Base-by-base conservation (phyloP, 2,113 vertebrate species). In the Melanostigma gelatinosum region DNA sequence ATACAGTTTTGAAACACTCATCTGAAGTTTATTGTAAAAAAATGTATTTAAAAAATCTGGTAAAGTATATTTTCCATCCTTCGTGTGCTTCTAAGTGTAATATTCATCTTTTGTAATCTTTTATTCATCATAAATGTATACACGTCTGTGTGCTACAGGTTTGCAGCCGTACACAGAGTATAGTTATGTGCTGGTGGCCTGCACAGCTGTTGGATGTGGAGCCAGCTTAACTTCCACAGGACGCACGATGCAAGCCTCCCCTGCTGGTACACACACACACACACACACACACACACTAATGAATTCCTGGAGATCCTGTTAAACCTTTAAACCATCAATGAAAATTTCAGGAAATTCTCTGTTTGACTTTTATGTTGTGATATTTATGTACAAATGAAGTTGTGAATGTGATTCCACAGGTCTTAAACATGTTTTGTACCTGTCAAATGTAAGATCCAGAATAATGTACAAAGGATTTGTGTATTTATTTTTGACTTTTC, bases 131-230 rank as follows among this genome's bases (percentile, higher is more conserved):
- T 11, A 18, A 75, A n/a, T 48, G 64, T 22, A 12, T 73, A 8
- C 1, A 29, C 82, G 38, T 87, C 12, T 91, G 13, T 85, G 70
- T 86, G 48, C 83, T 87, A 76, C 92, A 98, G 98, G 93, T 93
- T 95, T 99, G 62, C 93, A 96, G 90, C 96, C 97, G 0, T 94
- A 95, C 84, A 96, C 94, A 76, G 93, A 95, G 92, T 98, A 98
- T 94, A 96, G 91, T 82, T 98, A 97, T 85, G 89, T 93, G 74
- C 90, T 99, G 65, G 90, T 91, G 69, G 96, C 95, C 38, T 99
- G 97, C 83, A 97, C 97, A 74, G 94, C 95, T 89, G 95, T 88
- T 7, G 97, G 96, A 57, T 98, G 97, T 85, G 82, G 94, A 90
- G 93, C 95, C 69, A 98, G 97, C 57, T 91, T 92, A 66, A 92